phyloP scores from a whole-genome alignment of 2,797 vertebrate genomes.

The Crocodylus rhombifer region DNA sequence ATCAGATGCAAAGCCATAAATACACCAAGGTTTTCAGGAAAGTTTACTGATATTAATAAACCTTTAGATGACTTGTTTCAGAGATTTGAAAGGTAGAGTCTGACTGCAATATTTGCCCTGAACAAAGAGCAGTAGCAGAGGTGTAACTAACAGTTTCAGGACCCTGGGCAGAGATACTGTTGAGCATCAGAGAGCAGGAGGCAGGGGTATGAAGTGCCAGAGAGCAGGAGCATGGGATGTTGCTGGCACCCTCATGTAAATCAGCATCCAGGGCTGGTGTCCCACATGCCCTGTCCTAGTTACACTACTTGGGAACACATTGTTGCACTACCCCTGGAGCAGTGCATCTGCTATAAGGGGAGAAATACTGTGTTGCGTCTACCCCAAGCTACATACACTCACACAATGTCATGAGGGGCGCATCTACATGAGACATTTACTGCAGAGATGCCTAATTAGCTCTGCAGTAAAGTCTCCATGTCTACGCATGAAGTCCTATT shows the following conservation, averaged over 20 bases:
- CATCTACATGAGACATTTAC: not conserved
- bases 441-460: no score
- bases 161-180: no score
- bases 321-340: not conserved
- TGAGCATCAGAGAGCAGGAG: no score
- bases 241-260: no score
- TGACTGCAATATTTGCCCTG: not conserved
- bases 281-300: no score
- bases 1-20: not conserved
- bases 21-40: not conserved
- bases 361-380: not conserved
- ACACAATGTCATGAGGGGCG: not conserved
- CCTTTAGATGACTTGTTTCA: not conserved
- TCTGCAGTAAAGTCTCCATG: no score
- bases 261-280: no score
- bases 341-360: not conserved
- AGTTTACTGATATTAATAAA: not conserved
- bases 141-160: no score
- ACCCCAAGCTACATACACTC: not conserved
- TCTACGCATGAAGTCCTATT: no score
- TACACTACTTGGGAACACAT: not conserved
- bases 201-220: no score
- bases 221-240: no score
- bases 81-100: not conserved
- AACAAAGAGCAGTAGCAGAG: not conserved